Base-by-base conservation (phyloP, 53 echinoderm and acorn worm species). In the Zoroaster sp. region DNA sequence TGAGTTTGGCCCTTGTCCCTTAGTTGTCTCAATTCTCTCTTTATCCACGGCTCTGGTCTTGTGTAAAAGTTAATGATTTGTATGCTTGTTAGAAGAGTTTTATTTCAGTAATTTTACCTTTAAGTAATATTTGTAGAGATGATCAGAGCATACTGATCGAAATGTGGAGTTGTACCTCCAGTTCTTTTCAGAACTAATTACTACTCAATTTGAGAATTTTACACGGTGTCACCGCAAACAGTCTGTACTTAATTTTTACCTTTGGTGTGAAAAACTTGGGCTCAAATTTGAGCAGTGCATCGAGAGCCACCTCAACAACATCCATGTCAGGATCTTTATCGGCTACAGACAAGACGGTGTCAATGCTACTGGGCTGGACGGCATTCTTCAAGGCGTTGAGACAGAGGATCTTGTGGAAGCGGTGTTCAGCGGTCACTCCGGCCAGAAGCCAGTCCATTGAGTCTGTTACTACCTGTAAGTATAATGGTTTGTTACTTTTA, bases 361-460 rank as follows among this genome's bases (percentile, higher is more conserved):
- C 90, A 13, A 98, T 71, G 25, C 93, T 90, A 1, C 89, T 66
- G 1, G 96, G 91, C 35, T 87, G 91, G 31, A 83, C 94, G 25
- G 91, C 94, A 67, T 98, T 98, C 87, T 92, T 94, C 69, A 98
- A 78, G 52, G 95, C 99, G 43, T 96, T 89, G 34, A 98, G 89
- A 53, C 92, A 89, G 23, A 94, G 85, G 10, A 92, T 78, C 66
- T 93, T 94, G 7, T 86, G 81, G n/a, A 89, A 78, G 3, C 72
- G 85, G 25, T 95, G 86, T 46, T 95, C 96, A 37, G 92, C 44
- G 13, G 69, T 70, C 14, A 98, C 91, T 42, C 92, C 92, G 4
- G 87, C 93, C 20, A 77, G 51, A 46, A 98, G 93, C 70, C 87
- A 89, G 25, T 83, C 90, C 59, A 93, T 71, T 5, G 90, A 66